Conservation (phyloP, 2,888 invertebrate genomes). For the Phania funesta region DNA sequence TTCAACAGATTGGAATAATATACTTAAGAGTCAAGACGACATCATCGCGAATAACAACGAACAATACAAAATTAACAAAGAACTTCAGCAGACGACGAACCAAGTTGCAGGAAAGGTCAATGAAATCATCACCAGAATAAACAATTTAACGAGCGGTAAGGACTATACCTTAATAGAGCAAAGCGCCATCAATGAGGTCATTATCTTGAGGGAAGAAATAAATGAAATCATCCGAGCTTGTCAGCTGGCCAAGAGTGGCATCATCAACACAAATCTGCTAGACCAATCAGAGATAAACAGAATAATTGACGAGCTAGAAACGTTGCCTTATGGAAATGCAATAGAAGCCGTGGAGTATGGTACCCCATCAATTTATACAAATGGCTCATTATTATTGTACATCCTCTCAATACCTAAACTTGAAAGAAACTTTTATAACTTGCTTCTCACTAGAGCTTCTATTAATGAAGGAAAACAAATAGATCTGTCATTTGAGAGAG, state of each 20-base stretch:
- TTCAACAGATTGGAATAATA: too few species aligned
- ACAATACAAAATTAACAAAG: slow-evolving; percentile 21
- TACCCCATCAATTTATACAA: slow-evolving; percentile 12
- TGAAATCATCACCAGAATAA: neutral
- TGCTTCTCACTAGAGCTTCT: slow-evolving; percentile 2
- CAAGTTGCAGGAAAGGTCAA: slow-evolving; percentile 1
- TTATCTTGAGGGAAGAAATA: slow-evolving; percentile 11
- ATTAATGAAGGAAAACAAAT: slow-evolving; percentile 8
- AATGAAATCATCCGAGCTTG: slow-evolving; percentile 38
- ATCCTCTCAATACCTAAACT: slow-evolving; percentile 9
- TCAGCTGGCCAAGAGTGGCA: slow-evolving; percentile 11
- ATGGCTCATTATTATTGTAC: slow-evolving; percentile 5
- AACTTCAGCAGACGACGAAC: slow-evolving; percentile 15
- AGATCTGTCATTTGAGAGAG: neutral
- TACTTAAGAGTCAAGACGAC: slow-evolving; percentile 17
- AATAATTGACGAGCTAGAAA: slow-evolving; percentile 10
- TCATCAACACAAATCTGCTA: slow-evolving; percentile 27
- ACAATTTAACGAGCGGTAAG: slow-evolving; percentile 16
- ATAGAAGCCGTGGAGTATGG: slow-evolving; percentile 20
- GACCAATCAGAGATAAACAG: neutral
- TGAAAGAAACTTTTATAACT: neutral
- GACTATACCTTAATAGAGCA: slow-evolving; percentile 7
- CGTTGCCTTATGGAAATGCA: slow-evolving; percentile 1
- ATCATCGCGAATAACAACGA: slow-evolving; percentile 22
- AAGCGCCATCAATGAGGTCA: slow-evolving; percentile 12